Percentiles rank a stretch among this genome's conserved stretches.
Conservation (phyloP, 2,888 invertebrate species). For the Drosophila rubida region DNA sequence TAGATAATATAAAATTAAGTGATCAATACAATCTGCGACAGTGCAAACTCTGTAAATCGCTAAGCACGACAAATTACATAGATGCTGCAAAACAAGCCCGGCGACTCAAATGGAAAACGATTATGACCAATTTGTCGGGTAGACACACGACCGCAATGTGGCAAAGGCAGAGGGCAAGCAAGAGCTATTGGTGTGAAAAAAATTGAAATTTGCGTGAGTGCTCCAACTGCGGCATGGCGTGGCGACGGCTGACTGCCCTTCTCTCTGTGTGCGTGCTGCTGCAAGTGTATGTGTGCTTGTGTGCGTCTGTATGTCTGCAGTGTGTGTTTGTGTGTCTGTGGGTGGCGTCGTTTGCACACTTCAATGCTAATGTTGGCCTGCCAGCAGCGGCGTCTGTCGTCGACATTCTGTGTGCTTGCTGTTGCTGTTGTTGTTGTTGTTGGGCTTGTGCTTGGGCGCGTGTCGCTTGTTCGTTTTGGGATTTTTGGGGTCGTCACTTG, state of each 20-base stretch:
- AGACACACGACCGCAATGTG: slow-evolving; percentile 67
- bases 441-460: slow-evolving; percentile 61
- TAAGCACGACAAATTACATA: no score
- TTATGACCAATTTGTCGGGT: slow-evolving; percentile 60
- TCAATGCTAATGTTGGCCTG: slow-evolving; percentile 82
- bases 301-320: slow-evolving; percentile 12
- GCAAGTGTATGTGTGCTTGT: slow-evolving; percentile 22
- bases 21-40: no score
- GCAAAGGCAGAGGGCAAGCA: slow-evolving; percentile 75
- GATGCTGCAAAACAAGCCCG: neutral
- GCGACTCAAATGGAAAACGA: neutral
- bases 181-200: slow-evolving; percentile 83
- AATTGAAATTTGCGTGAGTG: slow-evolving; percentile 82
- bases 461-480: slow-evolving; percentile 78
- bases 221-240: slow-evolving; percentile 69
- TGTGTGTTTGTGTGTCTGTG: slow-evolving; percentile 50
- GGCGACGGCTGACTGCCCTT: slow-evolving; percentile 59
- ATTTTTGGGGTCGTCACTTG: slow-evolving; percentile 56
- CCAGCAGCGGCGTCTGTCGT: slow-evolving; percentile 77
- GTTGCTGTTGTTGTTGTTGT: slow-evolving; percentile 1
- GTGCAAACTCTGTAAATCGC: no score
- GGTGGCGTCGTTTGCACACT: slow-evolving; percentile 79
- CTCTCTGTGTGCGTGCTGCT: slow-evolving; percentile 30
- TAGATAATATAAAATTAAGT: no score
- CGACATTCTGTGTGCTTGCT: slow-evolving; percentile 67